phyloP scores from a whole-genome alignment of 2,113 vertebrate genomes.

The Tretioscincus oriximinensis region DNA sequence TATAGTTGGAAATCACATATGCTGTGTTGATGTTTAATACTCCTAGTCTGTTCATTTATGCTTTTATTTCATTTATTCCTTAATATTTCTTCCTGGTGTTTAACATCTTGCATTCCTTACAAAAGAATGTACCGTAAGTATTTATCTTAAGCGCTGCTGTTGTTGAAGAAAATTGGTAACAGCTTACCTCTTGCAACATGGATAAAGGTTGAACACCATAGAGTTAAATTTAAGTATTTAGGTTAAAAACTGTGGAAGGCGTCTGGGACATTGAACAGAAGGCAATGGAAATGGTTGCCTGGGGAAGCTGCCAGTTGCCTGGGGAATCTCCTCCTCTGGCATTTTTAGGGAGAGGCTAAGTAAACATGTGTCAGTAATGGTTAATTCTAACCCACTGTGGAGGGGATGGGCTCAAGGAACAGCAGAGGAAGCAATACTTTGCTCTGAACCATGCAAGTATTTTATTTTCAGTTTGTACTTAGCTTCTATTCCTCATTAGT shows the following conservation, averaged over 20 bases:
- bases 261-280: background rate
- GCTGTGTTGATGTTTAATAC: background rate
- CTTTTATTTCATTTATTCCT: background rate
- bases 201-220: background rate
- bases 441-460: background rate
- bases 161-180: background rate
- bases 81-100: background rate
- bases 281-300: background rate
- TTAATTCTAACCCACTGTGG: background rate
- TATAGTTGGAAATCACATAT: background rate
- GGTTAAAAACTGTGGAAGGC: background rate
- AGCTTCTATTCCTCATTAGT: too few relatives aligned
- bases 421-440: background rate
- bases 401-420: background rate
- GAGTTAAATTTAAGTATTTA: background rate
- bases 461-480: background rate
- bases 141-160: background rate
- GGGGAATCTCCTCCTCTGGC: constrained; percentile 8
- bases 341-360: constrained; percentile 7
- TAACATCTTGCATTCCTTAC: background rate
- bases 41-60: background rate
- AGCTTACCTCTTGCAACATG: background rate
- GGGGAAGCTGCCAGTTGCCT: constrained; percentile 5
- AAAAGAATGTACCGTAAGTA: background rate
- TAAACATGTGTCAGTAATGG: background rate